Evolutionary conservation across 2,888 invertebrate genomes (phyloP).

Genomic region (Rotaria socialis): DNA sequence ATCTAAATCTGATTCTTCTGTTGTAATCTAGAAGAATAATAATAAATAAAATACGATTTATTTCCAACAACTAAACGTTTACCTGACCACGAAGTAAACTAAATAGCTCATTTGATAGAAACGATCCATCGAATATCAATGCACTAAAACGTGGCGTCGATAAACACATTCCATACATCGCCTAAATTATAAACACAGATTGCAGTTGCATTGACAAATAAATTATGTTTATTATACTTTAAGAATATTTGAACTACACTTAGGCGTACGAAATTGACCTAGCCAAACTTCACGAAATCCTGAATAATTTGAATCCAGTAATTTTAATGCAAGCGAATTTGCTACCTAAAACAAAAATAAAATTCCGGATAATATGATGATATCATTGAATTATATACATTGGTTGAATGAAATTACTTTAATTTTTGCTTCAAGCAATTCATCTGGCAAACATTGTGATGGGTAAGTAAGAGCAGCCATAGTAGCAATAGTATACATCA

Average conservation of each 20-base stretch:
- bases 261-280: conserved; percentile 11
- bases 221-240: neutral
- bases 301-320: neutral
- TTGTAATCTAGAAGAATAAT: neutral
- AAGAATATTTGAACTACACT: conserved; percentile 34
- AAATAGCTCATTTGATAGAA: neutral
- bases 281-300: conserved; percentile 31
- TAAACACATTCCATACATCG: conserved; percentile 23
- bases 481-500: conserved; percentile 36
- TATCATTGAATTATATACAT: too few species aligned
- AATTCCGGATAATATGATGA: neutral
- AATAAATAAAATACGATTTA: neutral
- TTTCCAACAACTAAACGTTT: neutral
- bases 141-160: conserved; percentile 30
- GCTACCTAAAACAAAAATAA: neutral
- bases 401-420: conserved; percentile 2
- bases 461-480: conserved; percentile 44
- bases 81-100: conserved; percentile 29
- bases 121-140: conserved; percentile 5
- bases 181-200: neutral
- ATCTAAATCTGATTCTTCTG: conserved; percentile 6
- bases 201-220: too few species aligned
- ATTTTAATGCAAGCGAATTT: conserved; percentile 22
- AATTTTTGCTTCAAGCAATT: conserved; percentile 39
- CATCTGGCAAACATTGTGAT: conserved; percentile 37